Evolutionary conservation across 1,140 invertebrate species (phyloP).

Genomic region (Hestina assimilis): DNA sequence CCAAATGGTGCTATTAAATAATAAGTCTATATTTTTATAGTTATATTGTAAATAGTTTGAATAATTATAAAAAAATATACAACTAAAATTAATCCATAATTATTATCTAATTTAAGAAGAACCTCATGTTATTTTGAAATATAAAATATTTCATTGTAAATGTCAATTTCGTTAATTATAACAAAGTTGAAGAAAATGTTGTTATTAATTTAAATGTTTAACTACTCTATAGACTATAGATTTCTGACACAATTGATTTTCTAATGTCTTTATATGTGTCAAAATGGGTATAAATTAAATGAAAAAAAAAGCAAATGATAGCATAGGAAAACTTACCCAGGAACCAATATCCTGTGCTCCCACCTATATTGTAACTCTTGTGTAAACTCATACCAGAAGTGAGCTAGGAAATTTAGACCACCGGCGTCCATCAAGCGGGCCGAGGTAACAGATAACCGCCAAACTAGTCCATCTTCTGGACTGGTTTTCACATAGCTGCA

Average conservation of each 20-base stretch:
- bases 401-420: slow-evolving; percentile 88
- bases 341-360: slow-evolving; percentile 89
- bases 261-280: too few relatives aligned
- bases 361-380: slow-evolving; percentile 93
- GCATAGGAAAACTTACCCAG: slow-evolving; percentile 86
- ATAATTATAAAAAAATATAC: slow-evolving; percentile 5
- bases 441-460: slow-evolving; percentile 89
- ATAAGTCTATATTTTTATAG: not conserved
- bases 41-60: slow-evolving; percentile 18
- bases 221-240: too few relatives aligned
- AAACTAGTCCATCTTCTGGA: slow-evolving; percentile 87
- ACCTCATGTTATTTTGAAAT: too few relatives aligned
- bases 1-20: slow-evolving; percentile 59
- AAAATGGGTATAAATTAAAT: too few relatives aligned
- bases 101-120: too few relatives aligned
- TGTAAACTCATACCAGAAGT: slow-evolving; percentile 95
- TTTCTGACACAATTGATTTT: too few relatives aligned
- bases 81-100: not conserved
- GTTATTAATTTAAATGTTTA: too few relatives aligned
- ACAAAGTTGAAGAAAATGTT: not conserved
- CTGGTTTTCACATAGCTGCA: slow-evolving; percentile 86
- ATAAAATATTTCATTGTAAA: not conserved
- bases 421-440: slow-evolving; percentile 88
- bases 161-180: not conserved
- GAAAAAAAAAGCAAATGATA: too few relatives aligned